Evolutionary conservation across 2,888 invertebrate genomes (phyloP).

Genomic region (Punctoribates punctum): DNA sequence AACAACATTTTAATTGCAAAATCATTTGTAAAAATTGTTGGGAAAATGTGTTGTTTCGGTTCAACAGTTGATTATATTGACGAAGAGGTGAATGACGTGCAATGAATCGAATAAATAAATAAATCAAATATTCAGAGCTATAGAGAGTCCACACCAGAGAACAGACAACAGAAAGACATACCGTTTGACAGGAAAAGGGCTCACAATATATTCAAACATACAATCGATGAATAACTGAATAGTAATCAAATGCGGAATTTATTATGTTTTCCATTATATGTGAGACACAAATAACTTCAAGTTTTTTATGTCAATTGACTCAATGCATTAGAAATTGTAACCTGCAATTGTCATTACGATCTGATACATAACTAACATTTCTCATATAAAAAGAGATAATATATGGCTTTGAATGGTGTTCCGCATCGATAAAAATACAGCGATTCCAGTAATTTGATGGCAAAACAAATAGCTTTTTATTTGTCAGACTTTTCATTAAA

Average conservation of each 20-base stretch:
- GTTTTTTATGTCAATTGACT: too few species aligned
- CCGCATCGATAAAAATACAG: too few species aligned
- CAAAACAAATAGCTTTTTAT: too few species aligned
- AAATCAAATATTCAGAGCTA: conserved; percentile 12
- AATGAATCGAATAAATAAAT: conserved; percentile 13
- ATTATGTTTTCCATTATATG: too few species aligned
- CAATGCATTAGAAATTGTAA: too few species aligned
- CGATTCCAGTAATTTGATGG: too few species aligned
- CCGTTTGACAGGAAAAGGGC: background rate
- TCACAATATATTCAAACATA: background rate
- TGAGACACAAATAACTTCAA: too few species aligned
- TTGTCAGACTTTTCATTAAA: background rate
- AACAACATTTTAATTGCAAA: background rate
- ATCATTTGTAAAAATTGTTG: background rate
- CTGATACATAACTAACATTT: too few species aligned
- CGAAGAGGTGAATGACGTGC: conserved; percentile 13
- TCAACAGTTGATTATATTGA: background rate
- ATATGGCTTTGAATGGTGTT: too few species aligned
- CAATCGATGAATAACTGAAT: background rate
- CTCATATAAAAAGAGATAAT: too few species aligned
- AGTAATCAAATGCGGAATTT: background rate
- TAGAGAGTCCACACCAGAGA: background rate
- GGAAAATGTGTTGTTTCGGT: background rate
- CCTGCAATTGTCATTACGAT: too few species aligned
- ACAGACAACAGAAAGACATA: background rate